Percentiles rank a stretch among this genome's conserved stretches.
Evolutionary conservation across 1,140 invertebrate genomes (phyloP).

Genomic region (Druon quercuslanigerum): DNA sequence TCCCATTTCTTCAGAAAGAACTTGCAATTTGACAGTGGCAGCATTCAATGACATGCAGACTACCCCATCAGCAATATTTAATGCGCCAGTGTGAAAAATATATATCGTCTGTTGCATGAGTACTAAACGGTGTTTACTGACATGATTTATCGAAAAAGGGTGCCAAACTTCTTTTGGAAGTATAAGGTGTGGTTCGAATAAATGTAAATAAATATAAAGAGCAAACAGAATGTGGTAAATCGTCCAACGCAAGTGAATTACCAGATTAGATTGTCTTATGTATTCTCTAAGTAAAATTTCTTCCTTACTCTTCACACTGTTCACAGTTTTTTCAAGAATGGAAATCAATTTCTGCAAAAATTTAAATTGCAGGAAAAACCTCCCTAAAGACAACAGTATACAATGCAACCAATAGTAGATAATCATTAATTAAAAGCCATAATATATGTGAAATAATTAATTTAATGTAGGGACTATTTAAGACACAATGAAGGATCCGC

Average conservation of each 20-base stretch:
- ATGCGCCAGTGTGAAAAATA: slow-evolving; percentile 15
- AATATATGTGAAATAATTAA: no score
- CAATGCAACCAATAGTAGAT: neutral
- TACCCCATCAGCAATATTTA: slow-evolving; percentile 14
- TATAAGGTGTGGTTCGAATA: slow-evolving; percentile 3
- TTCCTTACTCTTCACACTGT: slow-evolving; percentile 1
- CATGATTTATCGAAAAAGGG: neutral
- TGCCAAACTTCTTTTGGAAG: slow-evolving; percentile 27
- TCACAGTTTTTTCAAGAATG: slow-evolving; percentile 2
- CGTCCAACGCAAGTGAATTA: neutral
- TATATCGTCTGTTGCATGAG: neutral
- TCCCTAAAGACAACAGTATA: neutral
- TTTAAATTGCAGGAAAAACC: neutral
- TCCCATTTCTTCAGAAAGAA: slow-evolving; percentile 2
- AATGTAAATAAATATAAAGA: slow-evolving; percentile 9
- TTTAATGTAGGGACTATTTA: no score
- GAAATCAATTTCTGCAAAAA: neutral
- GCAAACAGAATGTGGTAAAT: slow-evolving; percentile 7
- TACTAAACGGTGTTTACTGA: slow-evolving; percentile 7
- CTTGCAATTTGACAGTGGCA: slow-evolving; percentile 9
- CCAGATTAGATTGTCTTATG: neutral
- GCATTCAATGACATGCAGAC: neutral
- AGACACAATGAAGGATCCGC: no score
- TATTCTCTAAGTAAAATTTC: slow-evolving; percentile 13
- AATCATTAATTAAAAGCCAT: neutral